Conservation (phyloP, 2,797 vertebrate genomes). For the Sebastes alutus region DNA sequence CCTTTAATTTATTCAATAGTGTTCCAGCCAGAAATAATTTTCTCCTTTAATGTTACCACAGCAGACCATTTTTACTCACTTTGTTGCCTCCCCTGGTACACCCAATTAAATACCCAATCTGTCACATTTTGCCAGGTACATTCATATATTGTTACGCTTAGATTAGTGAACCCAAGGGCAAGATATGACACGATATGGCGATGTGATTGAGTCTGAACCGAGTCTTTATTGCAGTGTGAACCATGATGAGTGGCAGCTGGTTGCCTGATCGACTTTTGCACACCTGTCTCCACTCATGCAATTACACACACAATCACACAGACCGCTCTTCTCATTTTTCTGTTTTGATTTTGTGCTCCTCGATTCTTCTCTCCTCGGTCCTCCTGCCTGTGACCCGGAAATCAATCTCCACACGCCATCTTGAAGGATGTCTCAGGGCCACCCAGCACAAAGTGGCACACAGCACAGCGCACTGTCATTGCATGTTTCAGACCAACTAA, state of each 20-base stretch:
- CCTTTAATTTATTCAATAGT: slow-evolving; percentile 3
- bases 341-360: not conserved
- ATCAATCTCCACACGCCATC: no score
- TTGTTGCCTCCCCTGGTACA: not conserved
- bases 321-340: not conserved
- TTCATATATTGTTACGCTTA: not conserved
- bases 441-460: no score
- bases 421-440: no score
- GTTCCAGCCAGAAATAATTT: slow-evolving; percentile 8
- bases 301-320: not conserved
- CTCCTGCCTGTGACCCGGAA: no score
- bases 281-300: not conserved
- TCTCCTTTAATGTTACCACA: not conserved
- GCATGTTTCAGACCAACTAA: fast-evolving
- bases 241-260: not conserved
- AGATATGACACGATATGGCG: not conserved
- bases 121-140: not conserved
- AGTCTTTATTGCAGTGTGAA: not conserved
- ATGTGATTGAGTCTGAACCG: not conserved
- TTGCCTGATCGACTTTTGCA: not conserved
- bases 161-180: not conserved
- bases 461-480: no score
- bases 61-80: not conserved
- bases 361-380: not conserved
- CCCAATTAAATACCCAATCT: not conserved